Conservation (phyloP, 1,140 invertebrate species). For the Bursaphelenchus mucronatus region DNA sequence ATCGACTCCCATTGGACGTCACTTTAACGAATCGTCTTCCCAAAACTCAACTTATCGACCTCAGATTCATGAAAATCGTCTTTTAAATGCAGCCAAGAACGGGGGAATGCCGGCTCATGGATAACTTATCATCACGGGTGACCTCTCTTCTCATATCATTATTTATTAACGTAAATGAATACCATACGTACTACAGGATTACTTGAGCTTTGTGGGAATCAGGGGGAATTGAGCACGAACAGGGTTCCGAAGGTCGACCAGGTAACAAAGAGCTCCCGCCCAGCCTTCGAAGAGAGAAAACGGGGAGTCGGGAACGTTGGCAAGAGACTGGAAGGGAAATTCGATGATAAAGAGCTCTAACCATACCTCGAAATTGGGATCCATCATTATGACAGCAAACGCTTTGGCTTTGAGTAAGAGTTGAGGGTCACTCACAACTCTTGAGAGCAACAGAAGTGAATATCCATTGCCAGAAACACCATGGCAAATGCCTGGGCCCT, state of each 20-base stretch:
- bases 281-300: slow-evolving; percentile 79
- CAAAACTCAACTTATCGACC: no score
- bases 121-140: no score
- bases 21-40: no score
- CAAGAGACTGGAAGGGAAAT: slow-evolving; percentile 34
- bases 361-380: slow-evolving; percentile 33
- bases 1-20: slow-evolving; percentile 2
- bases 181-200: background rate
- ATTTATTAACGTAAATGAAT: no score
- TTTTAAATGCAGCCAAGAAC: no score
- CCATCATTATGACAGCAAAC: slow-evolving; percentile 75
- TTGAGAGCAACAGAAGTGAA: slow-evolving; percentile 73
- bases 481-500: slow-evolving; percentile 87
- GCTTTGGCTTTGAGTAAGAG: slow-evolving; percentile 72
- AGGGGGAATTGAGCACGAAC: slow-evolving; percentile 76
- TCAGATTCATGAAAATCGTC: no score
- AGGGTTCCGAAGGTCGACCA: slow-evolving; percentile 73
- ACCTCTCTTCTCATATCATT: no score
- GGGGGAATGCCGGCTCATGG: no score
- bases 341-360: background rate
- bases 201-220: slow-evolving; percentile 62
- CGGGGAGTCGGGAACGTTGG: slow-evolving; percentile 73
- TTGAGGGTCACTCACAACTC: slow-evolving; percentile 68
- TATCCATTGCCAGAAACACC: slow-evolving; percentile 87
- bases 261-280: slow-evolving; percentile 77